Conservation (phyloP, 2,113 vertebrate species). For the Rallus limicola region DNA sequence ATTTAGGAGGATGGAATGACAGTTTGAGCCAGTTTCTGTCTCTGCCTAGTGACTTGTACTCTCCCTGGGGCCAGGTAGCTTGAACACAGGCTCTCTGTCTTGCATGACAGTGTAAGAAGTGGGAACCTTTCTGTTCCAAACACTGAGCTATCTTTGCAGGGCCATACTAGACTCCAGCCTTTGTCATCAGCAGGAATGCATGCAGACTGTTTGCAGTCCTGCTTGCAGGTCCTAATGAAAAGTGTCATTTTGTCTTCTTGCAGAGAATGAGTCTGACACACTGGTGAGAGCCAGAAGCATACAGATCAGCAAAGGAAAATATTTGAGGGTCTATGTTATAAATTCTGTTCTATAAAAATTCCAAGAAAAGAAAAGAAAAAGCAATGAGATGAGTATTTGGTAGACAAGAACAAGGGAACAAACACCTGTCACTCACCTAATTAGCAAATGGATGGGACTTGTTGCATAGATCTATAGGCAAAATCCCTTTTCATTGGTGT, state of each 20-base stretch:
- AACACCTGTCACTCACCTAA: slow-evolving; percentile 44
- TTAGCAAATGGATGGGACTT: slow-evolving; percentile 41
- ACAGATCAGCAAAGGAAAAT: not conserved
- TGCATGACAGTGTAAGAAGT: not conserved
- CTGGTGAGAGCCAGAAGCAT: not conserved
- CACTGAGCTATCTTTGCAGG: not conserved
- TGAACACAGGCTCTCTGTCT: not conserved
- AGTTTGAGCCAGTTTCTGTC: not conserved
- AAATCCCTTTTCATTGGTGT: slow-evolving; percentile 17
- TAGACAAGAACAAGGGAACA: not conserved
- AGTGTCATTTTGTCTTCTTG: not conserved
- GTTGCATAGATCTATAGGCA: slow-evolving; percentile 28
- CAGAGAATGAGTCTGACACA: not conserved
- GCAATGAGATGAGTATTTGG: not conserved
- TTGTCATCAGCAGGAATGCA: not conserved
- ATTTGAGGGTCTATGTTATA: not conserved
- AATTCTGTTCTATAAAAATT: not conserved
- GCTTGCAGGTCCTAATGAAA: not conserved
- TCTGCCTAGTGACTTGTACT: not conserved
- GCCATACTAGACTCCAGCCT: not conserved
- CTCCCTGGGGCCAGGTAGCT: not conserved
- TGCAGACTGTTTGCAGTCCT: not conserved
- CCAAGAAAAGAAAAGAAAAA: not conserved
- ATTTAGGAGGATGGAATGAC: not conserved
- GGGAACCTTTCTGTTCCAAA: not conserved